Percentiles rank a stretch among this genome's conserved stretches.
Conservation (phyloP, 1,140 invertebrate species). For the Lutraria rhynchaena region DNA sequence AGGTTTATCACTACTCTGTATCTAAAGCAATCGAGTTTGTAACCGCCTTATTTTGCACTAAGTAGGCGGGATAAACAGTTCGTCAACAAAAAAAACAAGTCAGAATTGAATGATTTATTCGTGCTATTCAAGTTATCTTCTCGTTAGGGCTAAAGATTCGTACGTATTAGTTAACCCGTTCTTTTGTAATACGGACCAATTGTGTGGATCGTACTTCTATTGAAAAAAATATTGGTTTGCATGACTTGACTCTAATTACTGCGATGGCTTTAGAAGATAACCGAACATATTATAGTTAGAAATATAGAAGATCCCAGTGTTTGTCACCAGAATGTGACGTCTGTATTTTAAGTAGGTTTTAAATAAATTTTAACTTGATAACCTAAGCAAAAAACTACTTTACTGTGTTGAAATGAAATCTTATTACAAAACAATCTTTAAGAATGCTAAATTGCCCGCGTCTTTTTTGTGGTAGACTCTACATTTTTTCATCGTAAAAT, state of each 20-base stretch:
- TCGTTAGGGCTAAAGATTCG: conserved; percentile 27
- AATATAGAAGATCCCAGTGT: not conserved
- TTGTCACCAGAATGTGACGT: not conserved
- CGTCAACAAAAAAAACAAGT: conserved; percentile 22
- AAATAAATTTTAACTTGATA: conserved; percentile 24
- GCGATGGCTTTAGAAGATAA: conserved; percentile 1
- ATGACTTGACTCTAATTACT: not conserved
- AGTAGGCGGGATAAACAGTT: conserved; percentile 35
- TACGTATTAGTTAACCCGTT: not conserved
- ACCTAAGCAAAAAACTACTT: not conserved
- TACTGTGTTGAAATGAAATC: not conserved
- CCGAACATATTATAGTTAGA: not conserved
- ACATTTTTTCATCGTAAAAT: too few relatives aligned
- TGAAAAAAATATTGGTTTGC: conserved; percentile 18
- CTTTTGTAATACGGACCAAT: not conserved
- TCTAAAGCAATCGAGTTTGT: too few relatives aligned
- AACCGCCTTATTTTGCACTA: conserved; percentile 50
- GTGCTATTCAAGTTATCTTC: conserved; percentile 22
- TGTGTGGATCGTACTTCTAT: conserved; percentile 35
- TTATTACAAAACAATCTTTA: not conserved
- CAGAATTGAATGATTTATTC: conserved; percentile 40
- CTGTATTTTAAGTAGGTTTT: not conserved
- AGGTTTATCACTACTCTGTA: too few relatives aligned
- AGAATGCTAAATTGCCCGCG: too few relatives aligned
- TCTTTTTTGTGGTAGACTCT: too few relatives aligned